phyloP scores from a whole-genome alignment of 2,797 vertebrate species.

The Lagocephalus sceleratus region DNA sequence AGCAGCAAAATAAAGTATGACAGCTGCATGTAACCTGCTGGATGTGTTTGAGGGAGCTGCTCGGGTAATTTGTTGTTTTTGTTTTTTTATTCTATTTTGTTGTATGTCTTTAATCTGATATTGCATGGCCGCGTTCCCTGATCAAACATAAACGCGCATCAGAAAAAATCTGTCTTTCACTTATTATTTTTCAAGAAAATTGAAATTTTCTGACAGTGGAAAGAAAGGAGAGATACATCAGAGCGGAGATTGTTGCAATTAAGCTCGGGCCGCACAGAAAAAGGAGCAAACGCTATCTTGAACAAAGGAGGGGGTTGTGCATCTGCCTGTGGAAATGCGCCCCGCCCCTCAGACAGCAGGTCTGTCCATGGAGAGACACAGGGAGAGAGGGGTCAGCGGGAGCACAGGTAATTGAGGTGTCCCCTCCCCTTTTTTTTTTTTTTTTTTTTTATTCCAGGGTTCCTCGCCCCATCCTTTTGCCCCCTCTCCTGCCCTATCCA shows the following conservation, averaged over 20 bases:
- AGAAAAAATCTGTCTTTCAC: conserved; percentile 30
- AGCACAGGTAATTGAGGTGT: conserved; percentile 85
- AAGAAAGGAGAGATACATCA: conserved; percentile 37
- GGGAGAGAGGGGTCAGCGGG: conserved; percentile 71
- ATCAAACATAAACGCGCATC: conserved; percentile 46
- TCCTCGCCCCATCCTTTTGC: conserved; percentile 74
- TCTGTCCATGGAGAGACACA: conserved; percentile 71
- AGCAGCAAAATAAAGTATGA: conserved; percentile 67
- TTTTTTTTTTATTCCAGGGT: conserved; percentile 66
- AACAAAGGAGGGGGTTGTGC: conserved; percentile 71
- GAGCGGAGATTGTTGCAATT: conserved; percentile 50
- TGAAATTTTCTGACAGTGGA: conserved; percentile 40
- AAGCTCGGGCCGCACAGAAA: conserved; percentile 51
- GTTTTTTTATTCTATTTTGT: conserved; percentile 47
- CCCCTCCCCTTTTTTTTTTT: conserved; percentile 70
- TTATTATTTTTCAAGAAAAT: conserved; percentile 20
- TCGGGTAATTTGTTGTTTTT: conserved; percentile 35
- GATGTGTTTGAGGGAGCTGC: conserved; percentile 52
- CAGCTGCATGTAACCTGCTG: conserved; percentile 66
- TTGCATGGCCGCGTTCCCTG: conserved; percentile 30
- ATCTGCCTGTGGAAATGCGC: conserved; percentile 62
- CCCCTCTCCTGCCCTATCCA: conserved; percentile 66
- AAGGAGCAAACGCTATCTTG: conserved; percentile 44
- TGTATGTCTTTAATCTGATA: conserved; percentile 52
- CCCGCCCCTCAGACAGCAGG: conserved; percentile 65